These are phyloP conservation scores for Paedocypris micromegethes DNA, from an alignment of 2,797 vertebrate species.

Conservation along the genomic window DNA sequence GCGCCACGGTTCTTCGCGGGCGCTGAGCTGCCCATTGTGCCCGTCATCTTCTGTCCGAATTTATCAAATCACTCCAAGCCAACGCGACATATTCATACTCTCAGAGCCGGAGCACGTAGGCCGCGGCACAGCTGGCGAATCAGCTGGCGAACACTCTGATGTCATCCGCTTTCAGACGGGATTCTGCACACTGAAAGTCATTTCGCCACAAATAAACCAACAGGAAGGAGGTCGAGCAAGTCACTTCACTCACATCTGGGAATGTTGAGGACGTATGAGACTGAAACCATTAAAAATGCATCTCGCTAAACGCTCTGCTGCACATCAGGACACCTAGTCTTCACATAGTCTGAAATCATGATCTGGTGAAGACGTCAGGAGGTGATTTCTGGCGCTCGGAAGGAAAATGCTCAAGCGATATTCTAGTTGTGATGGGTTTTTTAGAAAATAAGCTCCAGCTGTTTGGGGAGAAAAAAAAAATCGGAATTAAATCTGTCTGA, in stretches of 20 bases:
- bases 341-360: constrained; percentile 29
- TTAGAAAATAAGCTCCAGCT: constrained; percentile 13
- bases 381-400: background rate
- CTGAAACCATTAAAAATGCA: constrained; percentile 22
- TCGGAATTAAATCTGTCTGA: constrained; percentile 4
- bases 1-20: constrained; percentile 37
- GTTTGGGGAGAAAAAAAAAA: constrained; percentile 13
- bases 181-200: constrained; percentile 9
- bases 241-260: constrained; percentile 16
- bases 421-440: background rate
- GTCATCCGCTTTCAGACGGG: constrained; percentile 16
- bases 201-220: constrained; percentile 18
- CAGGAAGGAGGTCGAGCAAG: background rate
- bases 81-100: constrained; percentile 7
- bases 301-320: constrained; percentile 19
- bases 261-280: constrained; percentile 1
- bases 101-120: background rate
- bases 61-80: constrained; percentile 33
- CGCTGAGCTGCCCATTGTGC: constrained; percentile 33
- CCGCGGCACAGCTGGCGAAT: constrained; percentile 2
- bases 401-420: constrained; percentile 13
- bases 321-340: constrained; percentile 22
- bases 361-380: constrained; percentile 23
- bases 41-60: constrained; percentile 36
- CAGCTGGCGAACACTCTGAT: constrained; percentile 4